Percentiles rank a stretch among this genome's conserved stretches.
phyloP scores from a whole-genome alignment of 2,888 invertebrate genomes.

The Stratiomys singularior region DNA sequence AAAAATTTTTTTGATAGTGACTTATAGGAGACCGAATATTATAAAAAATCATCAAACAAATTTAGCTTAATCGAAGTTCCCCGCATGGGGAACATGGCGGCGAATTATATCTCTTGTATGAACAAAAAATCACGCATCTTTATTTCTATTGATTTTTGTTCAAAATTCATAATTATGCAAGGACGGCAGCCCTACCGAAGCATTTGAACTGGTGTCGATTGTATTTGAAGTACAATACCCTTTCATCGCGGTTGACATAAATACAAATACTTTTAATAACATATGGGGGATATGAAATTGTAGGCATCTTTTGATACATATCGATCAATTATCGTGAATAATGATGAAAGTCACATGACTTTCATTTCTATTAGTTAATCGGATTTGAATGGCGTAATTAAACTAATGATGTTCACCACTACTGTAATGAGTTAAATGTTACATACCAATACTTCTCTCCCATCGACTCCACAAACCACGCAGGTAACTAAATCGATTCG shows the following conservation, averaged over 20 bases:
- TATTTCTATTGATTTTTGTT: too few relatives aligned
- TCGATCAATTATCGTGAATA: constrained; percentile 44
- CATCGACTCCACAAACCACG: not conserved
- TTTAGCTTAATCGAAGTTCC: too few relatives aligned
- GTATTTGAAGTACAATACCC: not conserved
- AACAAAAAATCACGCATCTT: too few relatives aligned
- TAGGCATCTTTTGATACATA: constrained; percentile 40
- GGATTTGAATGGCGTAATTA: constrained; percentile 46
- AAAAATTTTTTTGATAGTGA: too few relatives aligned
- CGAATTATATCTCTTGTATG: too few relatives aligned
- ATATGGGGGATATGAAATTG: constrained; percentile 2
- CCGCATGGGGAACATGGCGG: too few relatives aligned
- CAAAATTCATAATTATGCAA: too few relatives aligned
- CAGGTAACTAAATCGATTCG: constrained; percentile 24
- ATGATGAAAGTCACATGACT: constrained; percentile 47
- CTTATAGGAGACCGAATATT: too few relatives aligned
- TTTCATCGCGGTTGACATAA: constrained; percentile 12
- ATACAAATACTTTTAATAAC: not conserved
- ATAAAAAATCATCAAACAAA: too few relatives aligned
- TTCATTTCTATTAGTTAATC: constrained; percentile 42
- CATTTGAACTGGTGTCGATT: not conserved
- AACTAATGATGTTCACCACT: constrained; percentile 41
- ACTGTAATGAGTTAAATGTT: constrained; percentile 34
- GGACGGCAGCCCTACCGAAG: too few relatives aligned
- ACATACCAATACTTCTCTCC: constrained; percentile 11